A percentile compares a stretch with the other conserved stretches of the same genome.
Evolutionary conservation across 2,888 invertebrate species (phyloP).

Genomic region (Rhimphoctona megacephalus): DNA sequence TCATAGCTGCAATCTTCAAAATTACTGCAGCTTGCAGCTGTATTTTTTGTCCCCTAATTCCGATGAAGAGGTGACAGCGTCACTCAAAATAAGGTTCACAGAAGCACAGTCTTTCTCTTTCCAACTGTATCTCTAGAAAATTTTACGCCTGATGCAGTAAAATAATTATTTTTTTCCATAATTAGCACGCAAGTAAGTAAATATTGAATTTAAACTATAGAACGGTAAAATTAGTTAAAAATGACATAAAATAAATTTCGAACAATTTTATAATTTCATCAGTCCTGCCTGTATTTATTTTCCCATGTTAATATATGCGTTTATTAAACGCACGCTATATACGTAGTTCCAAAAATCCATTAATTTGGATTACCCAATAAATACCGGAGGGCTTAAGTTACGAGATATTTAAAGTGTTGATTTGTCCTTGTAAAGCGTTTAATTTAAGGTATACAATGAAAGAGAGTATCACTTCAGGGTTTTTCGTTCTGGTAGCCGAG

Average conservation of each 20-base stretch:
- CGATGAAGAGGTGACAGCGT: background rate
- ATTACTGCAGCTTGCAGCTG: background rate
- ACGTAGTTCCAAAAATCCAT: background rate
- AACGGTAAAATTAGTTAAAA: too few relatives aligned
- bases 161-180: too few relatives aligned
- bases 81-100: background rate
- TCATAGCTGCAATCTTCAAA: background rate
- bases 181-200: too few relatives aligned
- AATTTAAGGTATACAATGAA: background rate
- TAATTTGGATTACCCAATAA: background rate
- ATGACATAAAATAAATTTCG: background rate
- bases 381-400: background rate
- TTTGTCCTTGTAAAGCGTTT: slow-evolving; percentile 1
- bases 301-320: background rate
- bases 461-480: slow-evolving; percentile 42
- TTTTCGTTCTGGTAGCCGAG: slow-evolving; percentile 74
- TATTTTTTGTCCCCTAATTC: background rate
- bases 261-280: background rate
- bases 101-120: background rate
- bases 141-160: too few relatives aligned
- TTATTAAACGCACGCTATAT: background rate
- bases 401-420: background rate
- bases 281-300: background rate
- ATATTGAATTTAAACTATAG: too few relatives aligned
- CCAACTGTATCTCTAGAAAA: too few relatives aligned